Evolutionary conservation across 2,888 invertebrate genomes (phyloP).

Genomic region (Phytoseiulus persimilis): DNA sequence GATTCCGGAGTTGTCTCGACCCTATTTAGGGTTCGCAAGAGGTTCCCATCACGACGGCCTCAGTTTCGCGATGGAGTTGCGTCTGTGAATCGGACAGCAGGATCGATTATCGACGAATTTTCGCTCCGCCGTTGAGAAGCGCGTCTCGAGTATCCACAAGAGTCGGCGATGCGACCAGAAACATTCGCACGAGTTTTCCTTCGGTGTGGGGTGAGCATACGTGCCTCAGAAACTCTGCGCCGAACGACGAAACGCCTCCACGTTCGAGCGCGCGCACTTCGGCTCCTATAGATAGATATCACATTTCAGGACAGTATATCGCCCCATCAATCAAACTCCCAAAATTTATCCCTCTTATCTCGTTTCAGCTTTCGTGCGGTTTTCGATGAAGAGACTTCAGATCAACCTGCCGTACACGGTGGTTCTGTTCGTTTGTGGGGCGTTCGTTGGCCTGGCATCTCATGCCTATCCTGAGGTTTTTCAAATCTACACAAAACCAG

Average conservation of each 20-base stretch:
- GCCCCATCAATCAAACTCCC: no score
- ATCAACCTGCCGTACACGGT: constrained; percentile 51
- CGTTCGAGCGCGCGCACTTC: background rate
- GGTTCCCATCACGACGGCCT: no score
- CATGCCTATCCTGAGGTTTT: constrained; percentile 45
- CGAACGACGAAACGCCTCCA: background rate
- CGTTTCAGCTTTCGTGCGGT: constrained; percentile 41
- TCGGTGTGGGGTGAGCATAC: background rate
- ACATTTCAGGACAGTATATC: background rate
- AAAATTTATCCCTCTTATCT: no score
- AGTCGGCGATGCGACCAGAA: background rate
- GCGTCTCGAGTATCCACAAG: background rate
- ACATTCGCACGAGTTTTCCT: background rate
- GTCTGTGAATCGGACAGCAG: background rate
- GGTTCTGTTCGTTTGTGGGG: constrained; percentile 50
- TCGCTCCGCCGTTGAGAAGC: background rate
- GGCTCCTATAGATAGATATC: background rate
- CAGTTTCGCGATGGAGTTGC: no score
- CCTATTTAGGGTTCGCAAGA: no score
- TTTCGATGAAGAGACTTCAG: constrained; percentile 43
- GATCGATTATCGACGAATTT: background rate
- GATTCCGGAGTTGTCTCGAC: no score
- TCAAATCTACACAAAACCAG: constrained; percentile 46
- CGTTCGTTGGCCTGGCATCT: constrained; percentile 48
- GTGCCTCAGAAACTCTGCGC: background rate